Evolutionary conservation across 2,113 vertebrate species (phyloP).

Genomic region (Lutjanus erythropterus): DNA sequence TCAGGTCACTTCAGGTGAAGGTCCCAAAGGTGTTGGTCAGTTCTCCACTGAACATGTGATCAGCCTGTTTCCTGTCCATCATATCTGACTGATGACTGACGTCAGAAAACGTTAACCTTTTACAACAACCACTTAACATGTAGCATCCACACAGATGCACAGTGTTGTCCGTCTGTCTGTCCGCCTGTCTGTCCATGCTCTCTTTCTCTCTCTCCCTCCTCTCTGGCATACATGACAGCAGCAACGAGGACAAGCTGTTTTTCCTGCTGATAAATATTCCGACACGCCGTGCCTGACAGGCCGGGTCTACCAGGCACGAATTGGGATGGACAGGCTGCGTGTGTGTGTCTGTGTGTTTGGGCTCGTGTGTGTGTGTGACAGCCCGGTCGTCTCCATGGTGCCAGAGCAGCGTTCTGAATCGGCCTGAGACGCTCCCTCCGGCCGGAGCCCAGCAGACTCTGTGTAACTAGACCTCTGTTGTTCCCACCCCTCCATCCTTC

Average conservation of each 20-base stretch:
- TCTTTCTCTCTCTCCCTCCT: slow-evolving; percentile 24
- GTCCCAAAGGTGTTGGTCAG: not conserved
- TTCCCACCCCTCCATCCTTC: slow-evolving; percentile 13
- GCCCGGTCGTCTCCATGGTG: slow-evolving; percentile 45
- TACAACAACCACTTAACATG: slow-evolving; percentile 14
- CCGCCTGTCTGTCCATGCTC: not conserved
- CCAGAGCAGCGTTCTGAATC: slow-evolving; percentile 43
- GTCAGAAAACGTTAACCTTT: not conserved
- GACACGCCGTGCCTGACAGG: slow-evolving; percentile 65
- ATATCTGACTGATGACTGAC: not conserved
- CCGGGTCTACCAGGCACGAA: slow-evolving; percentile 47
- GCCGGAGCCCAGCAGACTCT: slow-evolving; percentile 39
- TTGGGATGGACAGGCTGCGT: slow-evolving; percentile 59
- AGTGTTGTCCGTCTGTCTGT: not conserved
- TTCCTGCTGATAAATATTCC: slow-evolving; percentile 76
- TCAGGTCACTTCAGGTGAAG: not conserved
- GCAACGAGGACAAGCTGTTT: slow-evolving; percentile 79
- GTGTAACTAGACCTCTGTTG: slow-evolving; percentile 65
- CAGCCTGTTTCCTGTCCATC: not conserved
- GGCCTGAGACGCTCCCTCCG: slow-evolving; percentile 46
- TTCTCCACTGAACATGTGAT: not conserved
- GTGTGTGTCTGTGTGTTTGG: not conserved
- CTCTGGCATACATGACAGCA: slow-evolving; percentile 74
- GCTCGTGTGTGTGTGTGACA: slow-evolving; percentile 35
- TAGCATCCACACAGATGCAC: not conserved